Conservation (phyloP, 2,888 invertebrate species). For the Halocaridina rubra region DNA sequence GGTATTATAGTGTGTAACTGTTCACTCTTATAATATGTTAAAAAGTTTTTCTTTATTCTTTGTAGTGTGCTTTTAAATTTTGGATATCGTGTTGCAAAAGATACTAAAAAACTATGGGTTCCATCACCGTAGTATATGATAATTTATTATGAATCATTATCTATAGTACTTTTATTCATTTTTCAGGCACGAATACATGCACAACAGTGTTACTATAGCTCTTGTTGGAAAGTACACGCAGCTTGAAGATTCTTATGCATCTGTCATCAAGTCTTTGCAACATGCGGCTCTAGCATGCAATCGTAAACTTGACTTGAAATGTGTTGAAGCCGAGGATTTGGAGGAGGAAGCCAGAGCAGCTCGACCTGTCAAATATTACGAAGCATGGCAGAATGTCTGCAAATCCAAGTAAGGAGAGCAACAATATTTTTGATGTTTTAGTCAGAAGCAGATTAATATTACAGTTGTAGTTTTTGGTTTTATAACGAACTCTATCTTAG, state of each 20-base stretch:
- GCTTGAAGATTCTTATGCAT: constrained; percentile 95
- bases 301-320: constrained; percentile 84
- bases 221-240: constrained; percentile 97
- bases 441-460: no score
- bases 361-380: constrained; percentile 87
- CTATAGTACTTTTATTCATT: no score
- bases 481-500: no score
- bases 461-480: no score
- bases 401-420: constrained; percentile 70
- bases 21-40: no score
- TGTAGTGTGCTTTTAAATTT: no score
- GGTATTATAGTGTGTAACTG: no score
- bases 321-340: constrained; percentile 90
- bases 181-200: constrained; percentile 80
- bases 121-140: neutral
- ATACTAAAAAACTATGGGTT: no score
- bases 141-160: no score
- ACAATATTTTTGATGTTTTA: no score
- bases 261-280: constrained; percentile 92
- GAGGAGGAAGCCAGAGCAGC: constrained; percentile 79
- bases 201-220: constrained; percentile 88
- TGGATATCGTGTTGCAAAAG: no score
- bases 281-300: constrained; percentile 91
- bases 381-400: constrained; percentile 93
- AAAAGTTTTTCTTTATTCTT: no score